Conservation (phyloP, 2,888 invertebrate species). For the Rhagium mordax region DNA sequence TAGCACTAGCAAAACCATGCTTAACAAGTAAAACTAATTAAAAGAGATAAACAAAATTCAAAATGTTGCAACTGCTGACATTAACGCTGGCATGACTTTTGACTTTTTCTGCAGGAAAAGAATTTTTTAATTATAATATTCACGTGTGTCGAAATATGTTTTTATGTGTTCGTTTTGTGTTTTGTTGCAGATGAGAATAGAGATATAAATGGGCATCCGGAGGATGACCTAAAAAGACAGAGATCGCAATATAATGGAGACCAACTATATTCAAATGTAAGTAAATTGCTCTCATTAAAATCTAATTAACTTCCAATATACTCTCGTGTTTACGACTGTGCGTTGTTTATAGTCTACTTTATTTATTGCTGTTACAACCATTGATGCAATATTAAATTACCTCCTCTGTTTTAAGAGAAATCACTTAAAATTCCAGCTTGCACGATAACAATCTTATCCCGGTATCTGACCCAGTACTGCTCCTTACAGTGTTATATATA, state of each 20-base stretch:
- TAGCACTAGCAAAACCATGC: slow-evolving; percentile 18
- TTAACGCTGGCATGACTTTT: background rate
- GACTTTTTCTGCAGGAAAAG: slow-evolving; percentile 10
- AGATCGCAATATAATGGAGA: slow-evolving; percentile 91
- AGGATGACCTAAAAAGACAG: slow-evolving; percentile 91
- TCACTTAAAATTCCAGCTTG: slow-evolving; percentile 30
- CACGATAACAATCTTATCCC: slow-evolving; percentile 22
- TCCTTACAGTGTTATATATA: slow-evolving; percentile 12
- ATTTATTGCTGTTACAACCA: slow-evolving; percentile 31
- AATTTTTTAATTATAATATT: slow-evolving; percentile 30
- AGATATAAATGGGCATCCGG: slow-evolving; percentile 89
- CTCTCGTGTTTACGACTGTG: slow-evolving; percentile 40
- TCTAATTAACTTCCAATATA: slow-evolving; percentile 43
- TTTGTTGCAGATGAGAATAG: slow-evolving; percentile 84
- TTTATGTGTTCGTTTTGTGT: slow-evolving; percentile 36
- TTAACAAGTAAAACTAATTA: slow-evolving; percentile 32
- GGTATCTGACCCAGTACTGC: slow-evolving; percentile 10
- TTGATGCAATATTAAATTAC: slow-evolving; percentile 32
- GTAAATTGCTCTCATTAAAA: slow-evolving; percentile 65
- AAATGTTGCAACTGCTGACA: slow-evolving; percentile 14
- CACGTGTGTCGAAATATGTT: slow-evolving; percentile 27
- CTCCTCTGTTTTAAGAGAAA: slow-evolving; percentile 23
- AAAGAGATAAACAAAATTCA: slow-evolving; percentile 15
- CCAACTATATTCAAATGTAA: slow-evolving; percentile 91
- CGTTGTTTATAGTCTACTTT: slow-evolving; percentile 34